phyloP scores from a whole-genome alignment of 2,113 vertebrate species.

The Eulemur rufifrons region DNA sequence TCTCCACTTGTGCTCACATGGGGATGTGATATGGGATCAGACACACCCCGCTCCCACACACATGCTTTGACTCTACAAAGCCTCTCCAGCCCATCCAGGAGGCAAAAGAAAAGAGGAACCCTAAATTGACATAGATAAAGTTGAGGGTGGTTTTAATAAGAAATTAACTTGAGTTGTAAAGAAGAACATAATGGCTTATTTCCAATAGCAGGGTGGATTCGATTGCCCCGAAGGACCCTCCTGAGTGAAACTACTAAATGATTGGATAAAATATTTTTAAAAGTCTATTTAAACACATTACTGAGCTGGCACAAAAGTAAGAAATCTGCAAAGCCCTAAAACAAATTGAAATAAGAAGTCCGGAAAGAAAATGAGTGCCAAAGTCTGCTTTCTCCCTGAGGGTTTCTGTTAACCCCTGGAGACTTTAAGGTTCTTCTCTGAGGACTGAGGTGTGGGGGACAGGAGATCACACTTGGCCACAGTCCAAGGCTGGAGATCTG shows the following conservation, averaged over 20 bases:
- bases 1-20: not conserved
- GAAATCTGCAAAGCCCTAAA: not conserved
- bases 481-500: not conserved
- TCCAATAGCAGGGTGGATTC: not conserved
- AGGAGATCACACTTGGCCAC: not conserved
- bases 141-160: not conserved
- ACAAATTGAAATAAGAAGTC: constrained; percentile 6
- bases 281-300: constrained; percentile 28
- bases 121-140: not conserved
- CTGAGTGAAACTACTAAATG: not conserved
- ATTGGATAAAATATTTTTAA: not conserved
- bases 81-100: not conserved
- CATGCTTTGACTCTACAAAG: too few species aligned
- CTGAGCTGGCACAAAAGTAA: constrained; percentile 9
- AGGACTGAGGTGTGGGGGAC: not conserved
- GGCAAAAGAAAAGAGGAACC: fast-evolving
- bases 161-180: constrained; percentile 23
- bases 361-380: not conserved
- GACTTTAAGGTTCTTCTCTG: not conserved
- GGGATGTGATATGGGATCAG: not conserved
- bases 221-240: not conserved
- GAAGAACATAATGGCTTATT: not conserved
- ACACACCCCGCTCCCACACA: not conserved
- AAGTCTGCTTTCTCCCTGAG: not conserved
- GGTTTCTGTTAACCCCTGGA: not conserved